Evolutionary conservation across 1,140 invertebrate genomes (phyloP).

Genomic region (Drosophila ercepeae): DNA sequence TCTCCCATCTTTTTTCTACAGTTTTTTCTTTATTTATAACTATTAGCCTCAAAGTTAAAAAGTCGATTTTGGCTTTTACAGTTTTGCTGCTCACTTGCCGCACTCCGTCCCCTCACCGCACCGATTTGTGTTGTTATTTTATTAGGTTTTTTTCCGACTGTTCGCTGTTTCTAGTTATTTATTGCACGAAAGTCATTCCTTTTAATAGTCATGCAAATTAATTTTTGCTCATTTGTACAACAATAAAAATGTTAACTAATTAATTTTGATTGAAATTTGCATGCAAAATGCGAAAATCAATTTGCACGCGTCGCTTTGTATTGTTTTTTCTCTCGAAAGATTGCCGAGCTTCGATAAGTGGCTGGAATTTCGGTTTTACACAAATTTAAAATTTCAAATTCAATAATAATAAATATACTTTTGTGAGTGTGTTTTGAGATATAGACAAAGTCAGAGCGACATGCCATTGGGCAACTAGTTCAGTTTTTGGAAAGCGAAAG

Average conservation of each 20-base stretch:
- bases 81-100: conserved; percentile 41
- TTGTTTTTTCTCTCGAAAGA: conserved; percentile 41
- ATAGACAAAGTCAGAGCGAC: conserved; percentile 15
- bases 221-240: conserved; percentile 83
- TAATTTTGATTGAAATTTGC: conserved; percentile 84
- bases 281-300: conserved; percentile 82
- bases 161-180: conserved; percentile 56
- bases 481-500: conserved; percentile 49
- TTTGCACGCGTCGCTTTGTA: conserved; percentile 65
- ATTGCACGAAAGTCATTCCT: conserved; percentile 80
- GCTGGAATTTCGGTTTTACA: conserved; percentile 27
- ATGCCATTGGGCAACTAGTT: conserved; percentile 42
- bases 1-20: background rate
- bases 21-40: conserved; percentile 40
- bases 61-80: conserved; percentile 58
- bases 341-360: conserved; percentile 51
- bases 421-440: conserved; percentile 5
- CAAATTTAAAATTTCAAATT: conserved; percentile 16
- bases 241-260: conserved; percentile 84
- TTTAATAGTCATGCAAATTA: conserved; percentile 83
- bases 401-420: conserved; percentile 33
- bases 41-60: conserved; percentile 46
- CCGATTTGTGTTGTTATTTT: conserved; percentile 19
- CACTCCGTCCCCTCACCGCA: conserved; percentile 4
- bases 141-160: conserved; percentile 33